These are phyloP conservation scores for Zoanthus gigantus DNA, from an alignment of 92 coral and sea anemone genomes.

Conservation along the genomic window DNA sequence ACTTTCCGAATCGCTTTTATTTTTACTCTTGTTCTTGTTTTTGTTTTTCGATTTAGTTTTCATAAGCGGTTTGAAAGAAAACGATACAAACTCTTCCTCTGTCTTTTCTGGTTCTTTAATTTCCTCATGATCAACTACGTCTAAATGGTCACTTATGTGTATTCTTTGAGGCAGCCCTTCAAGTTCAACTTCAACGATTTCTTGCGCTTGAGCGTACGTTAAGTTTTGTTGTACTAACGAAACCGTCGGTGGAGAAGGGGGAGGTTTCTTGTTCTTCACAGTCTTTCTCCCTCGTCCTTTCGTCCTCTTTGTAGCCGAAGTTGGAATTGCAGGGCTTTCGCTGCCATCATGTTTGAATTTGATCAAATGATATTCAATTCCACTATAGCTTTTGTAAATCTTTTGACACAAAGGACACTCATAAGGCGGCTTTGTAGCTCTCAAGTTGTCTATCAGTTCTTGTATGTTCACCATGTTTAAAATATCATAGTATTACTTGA, in stretches of 20 bases:
- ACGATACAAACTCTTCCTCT: constrained; percentile 73
- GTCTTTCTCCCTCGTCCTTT: constrained; percentile 94
- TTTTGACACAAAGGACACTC: constrained; percentile 99
- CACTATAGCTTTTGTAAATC: constrained; percentile 99
- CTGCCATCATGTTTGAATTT: constrained; percentile 96
- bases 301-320: constrained; percentile 81
- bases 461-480: constrained; percentile 85
- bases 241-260: constrained; percentile 94
- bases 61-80: constrained; percentile 80
- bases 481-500: constrained; percentile 69
- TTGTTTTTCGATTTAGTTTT: constrained; percentile 88
- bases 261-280: constrained; percentile 92
- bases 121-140: constrained; percentile 78
- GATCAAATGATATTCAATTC: constrained; percentile 99
- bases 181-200: constrained; percentile 97
- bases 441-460: constrained; percentile 93
- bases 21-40: constrained; percentile 69
- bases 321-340: constrained; percentile 77
- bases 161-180: constrained; percentile 92
- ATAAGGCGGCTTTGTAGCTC: constrained; percentile 97
- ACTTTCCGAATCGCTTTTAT: constrained; percentile 54
- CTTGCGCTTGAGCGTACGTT: constrained; percentile 99
- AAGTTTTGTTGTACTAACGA: constrained; percentile 96
- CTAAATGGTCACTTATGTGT: constrained; percentile 86
- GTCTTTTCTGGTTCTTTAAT: constrained; percentile 60